phyloP scores from a whole-genome alignment of 2,888 invertebrate genomes.

The Cephonodes hylas region DNA sequence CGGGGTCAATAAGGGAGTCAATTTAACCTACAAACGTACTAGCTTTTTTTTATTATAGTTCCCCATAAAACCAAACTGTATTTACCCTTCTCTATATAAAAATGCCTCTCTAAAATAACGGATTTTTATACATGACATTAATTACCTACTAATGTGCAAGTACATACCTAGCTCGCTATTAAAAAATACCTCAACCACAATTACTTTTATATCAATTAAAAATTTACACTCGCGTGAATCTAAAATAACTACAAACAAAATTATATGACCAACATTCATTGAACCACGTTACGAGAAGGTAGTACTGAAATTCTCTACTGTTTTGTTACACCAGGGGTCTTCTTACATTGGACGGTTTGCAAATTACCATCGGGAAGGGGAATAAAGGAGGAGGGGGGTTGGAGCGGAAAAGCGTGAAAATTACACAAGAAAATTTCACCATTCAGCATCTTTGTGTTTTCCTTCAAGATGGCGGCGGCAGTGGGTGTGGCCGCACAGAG shows the following conservation, averaged over 20 bases:
- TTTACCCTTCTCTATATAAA: too few species aligned
- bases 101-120: too few species aligned
- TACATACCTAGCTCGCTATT: too few species aligned
- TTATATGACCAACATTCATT: conserved; percentile 18
- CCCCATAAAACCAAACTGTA: too few species aligned
- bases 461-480: conserved; percentile 73
- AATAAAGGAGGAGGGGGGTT: conserved; percentile 24
- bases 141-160: too few species aligned
- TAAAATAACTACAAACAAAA: conserved; percentile 26
- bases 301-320: background rate
- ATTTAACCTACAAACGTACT: too few species aligned
- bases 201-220: conserved; percentile 33
- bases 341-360: conserved; percentile 21
- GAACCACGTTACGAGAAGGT: conserved; percentile 18
- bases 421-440: conserved; percentile 80
- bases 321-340: conserved; percentile 23
- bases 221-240: conserved; percentile 30
- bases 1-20: too few species aligned
- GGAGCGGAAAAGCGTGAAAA: conserved; percentile 75
- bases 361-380: conserved; percentile 27
- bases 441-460: conserved; percentile 80
- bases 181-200: background rate
- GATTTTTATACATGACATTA: too few species aligned
- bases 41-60: too few species aligned
- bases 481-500: conserved; percentile 27